Evolutionary conservation across 2,888 invertebrate species (phyloP).

Genomic region (Philhelius pedissequus): DNA sequence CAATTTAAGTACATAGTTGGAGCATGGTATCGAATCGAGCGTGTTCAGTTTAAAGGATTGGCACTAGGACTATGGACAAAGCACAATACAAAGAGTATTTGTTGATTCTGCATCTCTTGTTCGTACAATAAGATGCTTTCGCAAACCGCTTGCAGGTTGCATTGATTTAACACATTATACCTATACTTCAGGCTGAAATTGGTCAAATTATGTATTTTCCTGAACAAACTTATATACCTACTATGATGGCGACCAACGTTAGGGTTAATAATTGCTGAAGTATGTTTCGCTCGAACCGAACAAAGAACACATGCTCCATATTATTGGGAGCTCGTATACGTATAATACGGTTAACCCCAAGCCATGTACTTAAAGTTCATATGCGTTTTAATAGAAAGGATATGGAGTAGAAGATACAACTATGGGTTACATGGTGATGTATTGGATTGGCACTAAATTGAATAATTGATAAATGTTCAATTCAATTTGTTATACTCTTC

Average conservation of each 20-base stretch:
- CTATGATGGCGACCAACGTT: background rate
- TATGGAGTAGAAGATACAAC: background rate
- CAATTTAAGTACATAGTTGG: conserved; percentile 11
- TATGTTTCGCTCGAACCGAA: conserved; percentile 13
- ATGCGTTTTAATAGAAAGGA: background rate
- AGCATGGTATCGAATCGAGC: conserved; percentile 42
- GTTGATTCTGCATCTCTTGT: background rate
- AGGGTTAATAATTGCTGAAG: conserved; percentile 34
- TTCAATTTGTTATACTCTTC: background rate
- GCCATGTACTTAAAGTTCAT: background rate
- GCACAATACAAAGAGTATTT: background rate
- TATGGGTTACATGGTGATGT: background rate
- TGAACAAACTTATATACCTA: background rate
- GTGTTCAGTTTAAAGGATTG: conserved; percentile 2
- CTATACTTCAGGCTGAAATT: conserved; percentile 29
- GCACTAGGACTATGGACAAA: background rate
- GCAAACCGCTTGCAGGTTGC: background rate
- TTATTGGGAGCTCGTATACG: background rate
- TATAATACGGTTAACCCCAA: background rate
- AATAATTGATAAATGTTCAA: conserved; percentile 47
- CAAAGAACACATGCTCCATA: conserved; percentile 41
- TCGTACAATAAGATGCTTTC: background rate
- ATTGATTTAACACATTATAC: conserved; percentile 27
- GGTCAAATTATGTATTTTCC: conserved; percentile 47
- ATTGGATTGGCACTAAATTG: conserved; percentile 44